phyloP scores from a whole-genome alignment of 2,888 invertebrate genomes.

The Agonum fuliginosum region DNA sequence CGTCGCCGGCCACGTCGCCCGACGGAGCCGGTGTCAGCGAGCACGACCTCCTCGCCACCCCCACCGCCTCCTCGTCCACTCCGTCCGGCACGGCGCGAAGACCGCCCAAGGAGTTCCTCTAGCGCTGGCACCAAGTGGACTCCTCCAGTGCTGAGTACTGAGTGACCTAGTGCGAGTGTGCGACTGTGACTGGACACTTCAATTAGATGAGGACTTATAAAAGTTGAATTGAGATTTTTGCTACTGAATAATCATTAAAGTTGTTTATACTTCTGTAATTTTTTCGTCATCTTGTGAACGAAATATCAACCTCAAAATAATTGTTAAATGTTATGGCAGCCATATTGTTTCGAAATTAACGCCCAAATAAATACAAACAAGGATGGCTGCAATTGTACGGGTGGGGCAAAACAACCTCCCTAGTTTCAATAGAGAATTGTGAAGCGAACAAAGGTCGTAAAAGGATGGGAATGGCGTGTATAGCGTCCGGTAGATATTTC shows the following conservation, averaged over 20 bases:
- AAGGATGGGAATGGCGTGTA: too few species aligned
- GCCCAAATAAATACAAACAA: too few species aligned
- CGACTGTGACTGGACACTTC: not conserved
- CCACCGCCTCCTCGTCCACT: slow-evolving; percentile 68
- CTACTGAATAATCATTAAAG: not conserved
- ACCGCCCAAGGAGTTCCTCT: slow-evolving; percentile 73
- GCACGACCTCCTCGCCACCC: slow-evolving; percentile 72
- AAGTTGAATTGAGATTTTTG: slow-evolving; percentile 12
- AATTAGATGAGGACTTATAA: not conserved
- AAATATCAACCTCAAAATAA: too few species aligned
- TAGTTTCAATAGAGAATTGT: too few species aligned
- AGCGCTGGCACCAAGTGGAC: slow-evolving; percentile 63
- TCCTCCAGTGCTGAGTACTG: not conserved
- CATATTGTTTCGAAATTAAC: too few species aligned
- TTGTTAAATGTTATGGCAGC: too few species aligned
- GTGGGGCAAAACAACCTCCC: too few species aligned
- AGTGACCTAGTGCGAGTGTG: not conserved
- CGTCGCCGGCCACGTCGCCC: slow-evolving; percentile 68
- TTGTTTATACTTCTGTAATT: too few species aligned
- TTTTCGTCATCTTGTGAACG: too few species aligned
- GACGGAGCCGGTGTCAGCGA: slow-evolving; percentile 67
- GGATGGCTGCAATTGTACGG: too few species aligned
- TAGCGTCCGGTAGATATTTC: too few species aligned
- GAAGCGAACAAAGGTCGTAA: too few species aligned
- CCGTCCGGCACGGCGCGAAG: slow-evolving; percentile 72